These are phyloP conservation scores for Bemisia tabaci DNA, from an alignment of 1,140 invertebrate genomes.

Conservation along the genomic window DNA sequence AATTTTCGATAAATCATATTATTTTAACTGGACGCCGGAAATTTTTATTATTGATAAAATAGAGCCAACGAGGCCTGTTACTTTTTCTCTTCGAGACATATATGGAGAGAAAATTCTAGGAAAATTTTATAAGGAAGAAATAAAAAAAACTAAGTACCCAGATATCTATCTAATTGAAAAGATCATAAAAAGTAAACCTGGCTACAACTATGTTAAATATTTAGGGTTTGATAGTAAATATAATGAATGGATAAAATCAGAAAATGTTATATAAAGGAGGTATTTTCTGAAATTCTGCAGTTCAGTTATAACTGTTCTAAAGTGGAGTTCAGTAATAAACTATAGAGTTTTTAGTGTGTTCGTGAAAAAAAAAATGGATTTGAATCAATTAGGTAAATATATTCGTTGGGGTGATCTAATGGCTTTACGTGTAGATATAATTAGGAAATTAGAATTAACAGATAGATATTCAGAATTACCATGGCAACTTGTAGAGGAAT, in stretches of 20 bases:
- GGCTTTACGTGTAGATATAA: no score
- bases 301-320: no score
- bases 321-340: no score
- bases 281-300: no score
- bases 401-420: no score
- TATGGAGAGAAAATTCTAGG: not conserved
- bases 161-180: constrained; percentile 9
- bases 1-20: constrained; percentile 25
- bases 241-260: not conserved
- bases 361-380: no score
- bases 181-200: not conserved
- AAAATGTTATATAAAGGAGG: no score
- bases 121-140: constrained; percentile 6
- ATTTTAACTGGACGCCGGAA: constrained; percentile 25
- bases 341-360: no score
- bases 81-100: not conserved
- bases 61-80: not conserved
- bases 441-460: no score
- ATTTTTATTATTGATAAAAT: constrained; percentile 23
- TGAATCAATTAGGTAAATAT: no score
- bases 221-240: not conserved
- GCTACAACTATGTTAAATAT: not conserved
- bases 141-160: constrained; percentile 5
- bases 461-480: no score
- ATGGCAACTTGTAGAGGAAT: no score